These are phyloP conservation scores for Pangasius krempfi DNA, from an alignment of 2,797 vertebrate genomes.

Conservation along the genomic window DNA sequence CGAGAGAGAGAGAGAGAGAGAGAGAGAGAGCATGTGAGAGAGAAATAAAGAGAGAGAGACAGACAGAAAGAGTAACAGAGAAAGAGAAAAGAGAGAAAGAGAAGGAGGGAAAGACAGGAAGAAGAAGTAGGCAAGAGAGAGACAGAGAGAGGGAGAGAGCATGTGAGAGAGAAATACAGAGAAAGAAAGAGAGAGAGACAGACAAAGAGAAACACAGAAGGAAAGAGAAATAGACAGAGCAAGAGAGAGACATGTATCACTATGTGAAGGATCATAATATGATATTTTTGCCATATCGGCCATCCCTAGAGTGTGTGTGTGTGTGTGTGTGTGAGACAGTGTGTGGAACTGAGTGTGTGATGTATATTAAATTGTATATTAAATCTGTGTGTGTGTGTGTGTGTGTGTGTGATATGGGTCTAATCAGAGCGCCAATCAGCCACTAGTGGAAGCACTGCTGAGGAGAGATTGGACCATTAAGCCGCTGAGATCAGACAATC, in stretches of 20 bases:
- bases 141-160: background rate
- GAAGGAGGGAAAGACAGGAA: no score
- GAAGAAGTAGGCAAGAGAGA: no score
- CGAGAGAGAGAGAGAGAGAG: background rate
- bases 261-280: background rate
- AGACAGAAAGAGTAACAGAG: background rate
- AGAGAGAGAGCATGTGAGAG: background rate
- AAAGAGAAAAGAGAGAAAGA: background rate
- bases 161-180: background rate
- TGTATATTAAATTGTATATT: background rate
- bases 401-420: background rate
- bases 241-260: background rate
- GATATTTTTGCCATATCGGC: background rate
- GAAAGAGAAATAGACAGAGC: background rate
- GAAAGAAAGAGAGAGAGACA: background rate
- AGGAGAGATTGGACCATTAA: background rate
- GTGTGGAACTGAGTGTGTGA: background rate
- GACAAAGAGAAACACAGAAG: background rate
- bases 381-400: background rate
- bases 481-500: background rate
- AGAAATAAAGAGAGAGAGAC: background rate
- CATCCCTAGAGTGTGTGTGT: background rate
- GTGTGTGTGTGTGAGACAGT: background rate
- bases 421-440: conserved; percentile 53
- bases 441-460: conserved; percentile 12